Evolutionary conservation across 2,113 vertebrate genomes (phyloP).

Genomic region (Leucopsar rothschildi): DNA sequence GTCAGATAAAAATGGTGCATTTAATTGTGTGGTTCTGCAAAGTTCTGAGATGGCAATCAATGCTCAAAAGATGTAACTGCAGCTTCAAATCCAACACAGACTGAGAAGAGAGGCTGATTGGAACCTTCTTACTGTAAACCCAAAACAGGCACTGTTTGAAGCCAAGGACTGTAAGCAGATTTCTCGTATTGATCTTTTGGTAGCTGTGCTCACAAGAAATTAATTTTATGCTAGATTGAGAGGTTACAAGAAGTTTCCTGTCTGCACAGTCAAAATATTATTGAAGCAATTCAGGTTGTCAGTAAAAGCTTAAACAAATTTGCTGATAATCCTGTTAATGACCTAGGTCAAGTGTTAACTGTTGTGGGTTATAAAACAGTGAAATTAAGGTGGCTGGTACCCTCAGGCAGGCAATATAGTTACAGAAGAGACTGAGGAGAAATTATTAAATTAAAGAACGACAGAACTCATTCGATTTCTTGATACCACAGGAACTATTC

Average conservation of each 20-base stretch:
- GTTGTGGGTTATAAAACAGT: slow-evolving; percentile 80
- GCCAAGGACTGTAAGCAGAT: slow-evolving; percentile 45
- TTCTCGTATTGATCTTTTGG: slow-evolving; percentile 49
- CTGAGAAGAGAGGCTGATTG: slow-evolving; percentile 1
- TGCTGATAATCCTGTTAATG: slow-evolving; percentile 86
- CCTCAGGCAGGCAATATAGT: slow-evolving; percentile 71
- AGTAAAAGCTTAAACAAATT: slow-evolving; percentile 87
- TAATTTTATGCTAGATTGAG: slow-evolving; percentile 77
- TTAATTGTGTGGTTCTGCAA: background rate
- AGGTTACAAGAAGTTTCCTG: slow-evolving; percentile 77
- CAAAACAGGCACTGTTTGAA: slow-evolving; percentile 40
- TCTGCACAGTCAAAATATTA: slow-evolving; percentile 81
- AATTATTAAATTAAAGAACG: slow-evolving; percentile 70
- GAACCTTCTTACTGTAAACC: slow-evolving; percentile 32
- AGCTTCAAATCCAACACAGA: background rate
- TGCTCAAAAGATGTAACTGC: slow-evolving; percentile 13
- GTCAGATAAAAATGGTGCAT: background rate
- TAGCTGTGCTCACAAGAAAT: slow-evolving; percentile 68
- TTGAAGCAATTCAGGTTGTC: slow-evolving; percentile 83
- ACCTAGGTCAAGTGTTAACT: slow-evolving; percentile 87
- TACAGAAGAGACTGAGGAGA: slow-evolving; percentile 40
- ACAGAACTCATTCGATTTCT: slow-evolving; percentile 47
- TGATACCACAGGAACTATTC: slow-evolving; percentile 9
- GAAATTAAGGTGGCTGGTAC: slow-evolving; percentile 79
- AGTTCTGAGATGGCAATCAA: background rate